Evolutionary conservation across 2,113 vertebrate species (phyloP).

Genomic region (Aphelocoma coerulescens): DNA sequence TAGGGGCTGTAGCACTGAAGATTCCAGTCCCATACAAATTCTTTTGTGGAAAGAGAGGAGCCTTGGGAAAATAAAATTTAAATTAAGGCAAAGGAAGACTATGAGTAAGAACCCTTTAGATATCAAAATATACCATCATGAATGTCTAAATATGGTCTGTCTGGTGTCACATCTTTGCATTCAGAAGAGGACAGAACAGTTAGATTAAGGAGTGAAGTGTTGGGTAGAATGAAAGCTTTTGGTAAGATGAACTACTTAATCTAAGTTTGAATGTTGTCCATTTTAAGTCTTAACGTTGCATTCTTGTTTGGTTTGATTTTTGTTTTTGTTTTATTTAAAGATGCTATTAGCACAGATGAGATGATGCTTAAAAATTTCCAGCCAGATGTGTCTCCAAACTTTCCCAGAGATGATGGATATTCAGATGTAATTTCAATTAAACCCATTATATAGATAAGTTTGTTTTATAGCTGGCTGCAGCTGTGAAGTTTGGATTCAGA

Average conservation of each 20-base stretch:
- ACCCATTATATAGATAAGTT: not conserved
- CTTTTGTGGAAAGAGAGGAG: not conserved
- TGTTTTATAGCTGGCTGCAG: conserved; percentile 15
- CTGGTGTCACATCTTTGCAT: not conserved
- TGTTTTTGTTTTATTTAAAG: not conserved
- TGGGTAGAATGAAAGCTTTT: not conserved
- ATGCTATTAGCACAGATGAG: not conserved
- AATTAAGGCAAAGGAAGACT: not conserved
- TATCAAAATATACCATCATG: not conserved
- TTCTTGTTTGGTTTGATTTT: not conserved
- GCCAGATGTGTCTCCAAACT: not conserved
- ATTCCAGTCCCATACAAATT: not conserved
- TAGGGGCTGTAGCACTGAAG: not conserved
- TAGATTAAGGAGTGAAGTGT: not conserved
- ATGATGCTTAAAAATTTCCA: not conserved
- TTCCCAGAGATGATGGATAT: not conserved
- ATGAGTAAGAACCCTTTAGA: not conserved
- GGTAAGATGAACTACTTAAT: not conserved
- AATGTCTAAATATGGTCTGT: not conserved
- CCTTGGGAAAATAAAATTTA: not conserved
- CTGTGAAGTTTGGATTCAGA: conserved; percentile 56
- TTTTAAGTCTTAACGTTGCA: not conserved
- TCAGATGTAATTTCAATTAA: conserved; percentile 1
- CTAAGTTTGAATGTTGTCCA: not conserved
- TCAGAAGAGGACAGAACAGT: not conserved